Conservation (phyloP, 2,113 vertebrate species). For the Oncorhynchus gorbuscha region DNA sequence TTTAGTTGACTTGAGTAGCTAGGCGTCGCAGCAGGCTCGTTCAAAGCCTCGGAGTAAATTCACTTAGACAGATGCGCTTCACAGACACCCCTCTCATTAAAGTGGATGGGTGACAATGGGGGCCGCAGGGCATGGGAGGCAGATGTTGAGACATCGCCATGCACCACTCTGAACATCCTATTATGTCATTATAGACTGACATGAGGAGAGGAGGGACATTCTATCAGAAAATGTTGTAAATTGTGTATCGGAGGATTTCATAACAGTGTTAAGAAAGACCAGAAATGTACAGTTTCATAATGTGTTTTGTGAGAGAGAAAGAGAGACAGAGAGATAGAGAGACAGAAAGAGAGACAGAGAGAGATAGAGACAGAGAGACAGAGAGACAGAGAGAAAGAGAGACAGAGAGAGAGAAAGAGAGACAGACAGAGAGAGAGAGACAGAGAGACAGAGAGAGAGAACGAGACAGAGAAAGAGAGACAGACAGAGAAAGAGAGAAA, state of each 20-base stretch:
- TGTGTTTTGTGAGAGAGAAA: background rate
- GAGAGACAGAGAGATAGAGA: background rate
- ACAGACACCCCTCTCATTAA: constrained; percentile 29
- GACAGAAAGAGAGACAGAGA: background rate
- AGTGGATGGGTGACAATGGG: constrained; percentile 13
- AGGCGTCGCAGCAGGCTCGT: constrained; percentile 8
- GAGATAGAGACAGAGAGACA: no score
- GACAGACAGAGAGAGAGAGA: no score
- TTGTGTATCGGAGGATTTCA: no score
- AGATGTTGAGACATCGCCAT: background rate
- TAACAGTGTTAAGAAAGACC: no score
- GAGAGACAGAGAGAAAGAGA: no score
- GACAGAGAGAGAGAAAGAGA: rapidly evolving
- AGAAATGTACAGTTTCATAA: no score
- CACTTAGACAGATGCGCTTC: constrained; percentile 33
- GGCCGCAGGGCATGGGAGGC: background rate
- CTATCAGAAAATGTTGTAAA: no score
- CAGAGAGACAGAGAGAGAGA: no score
- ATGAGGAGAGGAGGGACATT: background rate
- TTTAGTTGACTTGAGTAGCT: constrained; percentile 15
- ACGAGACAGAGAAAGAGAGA: no score
- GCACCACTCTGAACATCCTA: background rate
- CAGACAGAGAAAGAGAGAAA: no score
- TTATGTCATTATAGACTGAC: background rate
- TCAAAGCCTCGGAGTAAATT: constrained; percentile 36